Conservation (phyloP, 2,113 vertebrate genomes). For the Chaenocephalus aceratus region DNA sequence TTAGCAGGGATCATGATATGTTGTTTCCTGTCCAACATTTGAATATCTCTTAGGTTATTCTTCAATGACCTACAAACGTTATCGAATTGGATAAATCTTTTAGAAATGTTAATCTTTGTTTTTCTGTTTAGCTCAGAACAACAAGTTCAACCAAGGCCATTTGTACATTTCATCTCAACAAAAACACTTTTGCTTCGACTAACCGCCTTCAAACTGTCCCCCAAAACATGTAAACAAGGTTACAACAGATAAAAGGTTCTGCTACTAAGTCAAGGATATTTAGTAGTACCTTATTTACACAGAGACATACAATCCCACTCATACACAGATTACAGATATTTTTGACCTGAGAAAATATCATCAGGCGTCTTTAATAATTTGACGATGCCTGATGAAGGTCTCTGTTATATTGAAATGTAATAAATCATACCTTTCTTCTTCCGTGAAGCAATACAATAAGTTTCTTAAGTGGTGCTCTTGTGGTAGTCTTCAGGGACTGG, state of each 20-base stretch:
- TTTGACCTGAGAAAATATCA: background rate
- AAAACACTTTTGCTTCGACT: slow-evolving; percentile 50
- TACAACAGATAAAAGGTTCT: slow-evolving; percentile 17
- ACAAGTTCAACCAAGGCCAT: background rate
- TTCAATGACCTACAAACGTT: background rate
- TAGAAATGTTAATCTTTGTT: background rate
- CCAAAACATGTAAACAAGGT: slow-evolving; percentile 39
- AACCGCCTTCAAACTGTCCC: slow-evolving; percentile 5
- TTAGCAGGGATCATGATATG: background rate
- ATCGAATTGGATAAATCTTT: slow-evolving; percentile 8
- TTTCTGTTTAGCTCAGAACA: background rate
- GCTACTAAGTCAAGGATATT: slow-evolving; percentile 33
- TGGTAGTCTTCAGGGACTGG: too few relatives aligned
- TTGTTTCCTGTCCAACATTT: background rate
- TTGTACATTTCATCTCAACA: slow-evolving; percentile 16
- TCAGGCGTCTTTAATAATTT: too few relatives aligned
- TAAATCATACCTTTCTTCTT: background rate
- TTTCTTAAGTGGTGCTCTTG: background rate
- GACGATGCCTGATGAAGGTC: too few relatives aligned
- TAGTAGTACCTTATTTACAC: slow-evolving; percentile 2
- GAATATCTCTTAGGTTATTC: background rate
- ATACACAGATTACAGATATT: background rate
- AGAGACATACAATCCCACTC: background rate
- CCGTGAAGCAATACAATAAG: too few relatives aligned
- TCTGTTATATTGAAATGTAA: too few relatives aligned